Percentiles rank a stretch among this genome's conserved stretches.
Evolutionary conservation across 2,113 vertebrate genomes (phyloP).

Genomic region (Amblyornis subalaris): DNA sequence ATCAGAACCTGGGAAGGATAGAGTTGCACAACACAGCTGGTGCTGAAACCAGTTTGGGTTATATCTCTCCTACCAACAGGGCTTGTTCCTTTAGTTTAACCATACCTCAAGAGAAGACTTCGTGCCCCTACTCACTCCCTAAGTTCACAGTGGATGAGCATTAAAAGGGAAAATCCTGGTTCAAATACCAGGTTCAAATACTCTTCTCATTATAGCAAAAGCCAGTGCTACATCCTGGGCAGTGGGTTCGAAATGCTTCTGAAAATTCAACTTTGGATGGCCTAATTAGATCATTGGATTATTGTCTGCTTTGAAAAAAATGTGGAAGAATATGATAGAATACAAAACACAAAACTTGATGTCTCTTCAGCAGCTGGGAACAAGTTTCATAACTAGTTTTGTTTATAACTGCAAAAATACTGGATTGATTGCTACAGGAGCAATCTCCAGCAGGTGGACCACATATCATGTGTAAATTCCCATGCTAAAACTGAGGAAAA

Average conservation of each 20-base stretch:
- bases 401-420: background rate
- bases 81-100: background rate
- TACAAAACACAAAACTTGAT: background rate
- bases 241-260: background rate
- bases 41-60: background rate
- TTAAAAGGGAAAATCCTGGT: background rate
- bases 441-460: background rate
- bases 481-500: background rate
- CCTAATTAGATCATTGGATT: background rate
- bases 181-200: no score
- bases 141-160: background rate
- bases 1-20: background rate
- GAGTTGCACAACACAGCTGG: background rate
- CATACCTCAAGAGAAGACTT: background rate
- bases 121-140: accelerated
- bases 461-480: background rate
- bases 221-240: background rate
- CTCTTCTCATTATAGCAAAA: background rate
- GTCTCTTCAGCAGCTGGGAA: background rate
- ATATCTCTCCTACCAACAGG: background rate
- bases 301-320: background rate
- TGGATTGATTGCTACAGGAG: background rate
- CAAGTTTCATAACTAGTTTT: background rate
- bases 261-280: background rate
- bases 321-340: background rate